Percentiles rank a stretch among this genome's conserved stretches.
phyloP scores from a whole-genome alignment of 2,797 vertebrate species.

The Eulemur coronatus region DNA sequence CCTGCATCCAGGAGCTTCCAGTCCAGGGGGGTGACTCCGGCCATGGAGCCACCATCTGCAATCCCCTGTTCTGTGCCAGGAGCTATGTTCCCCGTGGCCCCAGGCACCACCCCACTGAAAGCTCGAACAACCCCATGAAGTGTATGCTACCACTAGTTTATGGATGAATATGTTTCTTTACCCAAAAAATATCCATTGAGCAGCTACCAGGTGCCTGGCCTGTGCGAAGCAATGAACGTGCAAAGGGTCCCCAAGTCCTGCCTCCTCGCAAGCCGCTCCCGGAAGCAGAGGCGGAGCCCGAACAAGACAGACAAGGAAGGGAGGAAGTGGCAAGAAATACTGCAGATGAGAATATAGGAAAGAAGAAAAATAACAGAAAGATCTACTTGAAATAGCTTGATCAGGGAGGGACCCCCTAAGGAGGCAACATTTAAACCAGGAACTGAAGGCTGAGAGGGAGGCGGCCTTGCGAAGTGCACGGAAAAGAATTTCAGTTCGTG shows the following conservation, averaged over 20 bases:
- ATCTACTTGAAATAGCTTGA: background rate
- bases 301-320: background rate
- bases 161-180: background rate
- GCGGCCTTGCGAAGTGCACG: rapidly evolving
- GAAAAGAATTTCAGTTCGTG: background rate
- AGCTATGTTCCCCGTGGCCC: background rate
- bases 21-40: rapidly evolving
- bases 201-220: background rate
- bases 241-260: background rate
- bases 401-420: background rate
- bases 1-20: background rate
- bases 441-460: background rate
- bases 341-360: background rate
- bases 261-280: background rate
- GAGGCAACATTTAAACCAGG: background rate
- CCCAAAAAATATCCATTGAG: background rate
- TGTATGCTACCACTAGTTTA: background rate
- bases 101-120: rapidly evolving
- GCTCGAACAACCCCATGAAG: rapidly evolving
- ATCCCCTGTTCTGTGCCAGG: background rate
- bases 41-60: rapidly evolving
- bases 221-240: too few relatives aligned
- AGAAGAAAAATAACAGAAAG: background rate
- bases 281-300: background rate
- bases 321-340: background rate